A percentile compares a stretch with the other conserved stretches of the same genome.
phyloP scores from a whole-genome alignment of 2,113 vertebrate species.

The Sinocyclocheilus maitianheensis region DNA sequence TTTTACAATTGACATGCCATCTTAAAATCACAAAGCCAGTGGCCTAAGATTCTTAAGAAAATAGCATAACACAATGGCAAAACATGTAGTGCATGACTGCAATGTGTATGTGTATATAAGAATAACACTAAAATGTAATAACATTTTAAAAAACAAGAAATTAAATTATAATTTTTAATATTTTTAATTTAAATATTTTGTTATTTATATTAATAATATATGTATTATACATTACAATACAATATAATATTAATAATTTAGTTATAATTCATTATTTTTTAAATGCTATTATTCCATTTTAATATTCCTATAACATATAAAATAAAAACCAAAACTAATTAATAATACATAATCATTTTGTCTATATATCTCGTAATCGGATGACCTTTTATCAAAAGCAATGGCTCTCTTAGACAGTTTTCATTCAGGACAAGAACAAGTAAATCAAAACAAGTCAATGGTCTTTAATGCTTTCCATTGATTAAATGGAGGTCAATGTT shows the following conservation, averaged over 20 bases:
- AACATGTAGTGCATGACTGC: not conserved
- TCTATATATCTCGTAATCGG: not conserved
- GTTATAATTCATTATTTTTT: too few species aligned
- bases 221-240: too few species aligned
- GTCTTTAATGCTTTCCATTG: not conserved
- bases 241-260: too few species aligned
- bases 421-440: not conserved
- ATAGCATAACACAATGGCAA: not conserved
- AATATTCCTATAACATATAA: not conserved
- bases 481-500: constrained; percentile 10
- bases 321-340: not conserved
- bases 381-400: not conserved
- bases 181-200: too few species aligned
- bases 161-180: not conserved
- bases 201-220: too few species aligned
- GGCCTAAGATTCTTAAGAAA: not conserved
- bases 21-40: not conserved
- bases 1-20: too few species aligned
- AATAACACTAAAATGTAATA: not conserved
- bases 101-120: not conserved
- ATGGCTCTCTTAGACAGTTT: not conserved
- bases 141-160: not conserved
- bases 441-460: constrained; percentile 33
- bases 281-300: too few species aligned
- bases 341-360: not conserved